Percentiles rank a stretch among this genome's conserved stretches.
Evolutionary conservation across 2,797 vertebrate species (phyloP).

Genomic region (Ispidina lecontei): DNA sequence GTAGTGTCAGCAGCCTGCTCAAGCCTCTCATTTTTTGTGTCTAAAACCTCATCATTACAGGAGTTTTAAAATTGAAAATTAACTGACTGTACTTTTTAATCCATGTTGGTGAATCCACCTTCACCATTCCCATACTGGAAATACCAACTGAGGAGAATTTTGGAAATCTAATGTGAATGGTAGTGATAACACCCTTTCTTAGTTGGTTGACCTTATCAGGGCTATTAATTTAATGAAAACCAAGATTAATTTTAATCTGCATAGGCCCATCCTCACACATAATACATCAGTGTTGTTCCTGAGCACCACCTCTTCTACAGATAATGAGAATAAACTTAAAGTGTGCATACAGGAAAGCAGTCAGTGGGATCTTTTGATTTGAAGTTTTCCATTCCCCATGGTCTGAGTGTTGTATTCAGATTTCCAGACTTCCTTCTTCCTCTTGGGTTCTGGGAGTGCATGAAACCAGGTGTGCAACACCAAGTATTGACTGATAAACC

Average conservation of each 20-base stretch:
- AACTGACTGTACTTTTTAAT: neutral
- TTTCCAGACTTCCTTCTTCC: neutral
- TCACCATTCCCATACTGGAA: neutral
- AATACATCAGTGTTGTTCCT: neutral
- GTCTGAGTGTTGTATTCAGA: neutral
- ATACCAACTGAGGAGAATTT: slow-evolving; percentile 22
- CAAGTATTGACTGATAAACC: neutral
- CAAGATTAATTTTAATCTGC: slow-evolving; percentile 24
- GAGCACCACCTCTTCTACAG: neutral
- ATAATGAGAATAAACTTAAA: neutral
- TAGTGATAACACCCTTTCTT: slow-evolving; percentile 14
- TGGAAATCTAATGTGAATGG: slow-evolving; percentile 35
- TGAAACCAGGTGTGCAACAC: neutral
- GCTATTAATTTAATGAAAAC: slow-evolving; percentile 42
- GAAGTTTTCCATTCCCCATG: neutral
- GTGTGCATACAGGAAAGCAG: neutral
- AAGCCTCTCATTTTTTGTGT: neutral
- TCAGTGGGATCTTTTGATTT: neutral
- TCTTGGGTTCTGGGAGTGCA: neutral
- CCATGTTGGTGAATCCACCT: neutral
- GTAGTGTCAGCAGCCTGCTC: neutral
- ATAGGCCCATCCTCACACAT: slow-evolving; percentile 1
- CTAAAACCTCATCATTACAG: neutral
- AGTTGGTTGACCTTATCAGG: slow-evolving; percentile 14
- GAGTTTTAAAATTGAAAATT: neutral